phyloP scores from a whole-genome alignment of 2,888 invertebrate species.

The Doris montereyensis region DNA sequence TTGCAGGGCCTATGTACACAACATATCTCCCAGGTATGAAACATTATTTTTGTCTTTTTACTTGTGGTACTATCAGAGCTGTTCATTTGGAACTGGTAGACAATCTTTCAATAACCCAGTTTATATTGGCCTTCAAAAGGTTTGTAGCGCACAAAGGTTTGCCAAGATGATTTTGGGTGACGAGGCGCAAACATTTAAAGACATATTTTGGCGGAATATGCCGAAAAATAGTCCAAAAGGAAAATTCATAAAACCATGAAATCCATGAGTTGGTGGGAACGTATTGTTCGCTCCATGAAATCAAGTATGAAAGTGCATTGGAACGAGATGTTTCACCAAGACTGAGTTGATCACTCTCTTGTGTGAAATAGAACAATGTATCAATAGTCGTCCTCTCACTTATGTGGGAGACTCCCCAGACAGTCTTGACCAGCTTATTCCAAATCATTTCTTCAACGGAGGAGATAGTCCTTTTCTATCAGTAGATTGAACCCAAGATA shows the following conservation, averaged over 20 bases:
- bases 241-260: background rate
- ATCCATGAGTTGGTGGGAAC: background rate
- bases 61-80: background rate
- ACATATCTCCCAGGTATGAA: no score
- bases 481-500: no score
- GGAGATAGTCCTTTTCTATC: no score
- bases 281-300: background rate
- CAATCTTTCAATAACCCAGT: background rate
- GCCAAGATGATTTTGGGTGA: background rate
- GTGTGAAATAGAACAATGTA: no score
- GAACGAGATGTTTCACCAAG: background rate
- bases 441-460: no score
- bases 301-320: background rate
- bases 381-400: no score
- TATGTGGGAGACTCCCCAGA: no score
- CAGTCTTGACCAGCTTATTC: background rate
- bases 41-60: no score
- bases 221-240: background rate
- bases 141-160: background rate
- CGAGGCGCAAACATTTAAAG: background rate
- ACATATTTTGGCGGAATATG: background rate
- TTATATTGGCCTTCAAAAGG: no score
- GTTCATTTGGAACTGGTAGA: background rate
- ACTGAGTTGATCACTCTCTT: no score
- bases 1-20: no score